Base-by-base conservation (phyloP, 2,113 vertebrate species). In the Solea solea region DNA sequence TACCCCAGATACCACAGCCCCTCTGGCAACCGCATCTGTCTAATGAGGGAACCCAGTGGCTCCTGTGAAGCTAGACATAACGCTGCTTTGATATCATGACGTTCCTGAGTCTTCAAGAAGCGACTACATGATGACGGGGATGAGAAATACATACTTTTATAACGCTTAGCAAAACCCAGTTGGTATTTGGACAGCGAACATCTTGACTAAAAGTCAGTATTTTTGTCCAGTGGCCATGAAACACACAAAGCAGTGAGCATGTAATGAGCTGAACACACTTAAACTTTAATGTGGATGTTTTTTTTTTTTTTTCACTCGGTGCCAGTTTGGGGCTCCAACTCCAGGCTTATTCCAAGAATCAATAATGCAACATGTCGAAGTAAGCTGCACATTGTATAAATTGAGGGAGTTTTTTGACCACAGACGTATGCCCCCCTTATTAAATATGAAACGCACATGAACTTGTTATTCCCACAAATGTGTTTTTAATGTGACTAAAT, bases 21-120 rank as follows among this genome's bases (percentile, higher is more conserved):
- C 80, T 78, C 80, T 75, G 81, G 86, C 83, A 76, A 27, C 62
- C 51, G 69, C 84, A 89, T 87, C 90, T 89, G 87, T 86, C 79
- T 90, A 86, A 88, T 81, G 82, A 81, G 82, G 74, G 72, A 68
- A 72, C 72, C 49, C 45, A 48, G 81, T 10, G 34, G 75, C 56
- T 86, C 53, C 27, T 77, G 72, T 78, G 81, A 83, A 69, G 78
- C 52, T 76, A 82, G 81, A 84, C 78, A 69, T 79, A 83, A 76
- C 39, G 9, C 11, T 1, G 27, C 74, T 77, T 72, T 86, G 76
- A 84, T 78, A 74, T 67, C 45, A 60, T 25, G 59, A 68, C 64
- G 13, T 63, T 78, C 67, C 49, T 45, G 42, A 63, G 54, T 64
- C 60, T 60, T 74, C 56, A 55, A 60, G 62, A 51, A 62, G 49